phyloP scores from a whole-genome alignment of 2,113 vertebrate species.

The Apteryx mantelli region DNA sequence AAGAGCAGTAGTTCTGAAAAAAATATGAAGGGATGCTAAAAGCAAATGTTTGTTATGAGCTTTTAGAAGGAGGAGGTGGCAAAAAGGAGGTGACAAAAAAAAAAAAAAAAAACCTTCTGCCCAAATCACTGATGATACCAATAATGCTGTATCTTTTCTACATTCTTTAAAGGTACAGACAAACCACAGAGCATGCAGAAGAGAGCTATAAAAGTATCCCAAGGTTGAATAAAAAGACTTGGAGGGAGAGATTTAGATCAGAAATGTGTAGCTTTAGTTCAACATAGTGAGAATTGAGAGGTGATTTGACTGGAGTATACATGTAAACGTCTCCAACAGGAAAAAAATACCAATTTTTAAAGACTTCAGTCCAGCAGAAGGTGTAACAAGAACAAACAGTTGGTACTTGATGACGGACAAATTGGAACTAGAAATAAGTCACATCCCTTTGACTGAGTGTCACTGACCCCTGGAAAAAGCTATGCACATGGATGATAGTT shows the following conservation, averaged over 20 bases:
- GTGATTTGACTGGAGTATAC: neutral
- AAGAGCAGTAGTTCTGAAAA: neutral
- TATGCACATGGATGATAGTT: neutral
- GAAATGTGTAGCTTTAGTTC: neutral
- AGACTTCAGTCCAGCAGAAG: neutral
- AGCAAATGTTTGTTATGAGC: fast-evolving
- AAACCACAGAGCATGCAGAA: neutral
- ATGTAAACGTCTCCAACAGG: neutral
- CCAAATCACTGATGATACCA: neutral
- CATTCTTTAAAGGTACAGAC: neutral
- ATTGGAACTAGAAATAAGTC: neutral
- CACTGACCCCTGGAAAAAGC: neutral
- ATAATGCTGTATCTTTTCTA: neutral
- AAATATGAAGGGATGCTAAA: neutral
- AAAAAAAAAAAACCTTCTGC: no score
- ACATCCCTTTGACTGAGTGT: neutral
- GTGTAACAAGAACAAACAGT: neutral
- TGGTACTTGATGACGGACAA: neutral
- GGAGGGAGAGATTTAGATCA: neutral
- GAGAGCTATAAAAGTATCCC: neutral
- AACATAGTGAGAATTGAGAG: neutral
- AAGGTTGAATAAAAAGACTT: neutral
- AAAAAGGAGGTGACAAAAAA: neutral
- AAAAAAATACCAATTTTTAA: neutral
- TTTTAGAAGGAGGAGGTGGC: neutral